phyloP scores from a whole-genome alignment of 2,888 invertebrate genomes.

The Lasioglossum calceatum region DNA sequence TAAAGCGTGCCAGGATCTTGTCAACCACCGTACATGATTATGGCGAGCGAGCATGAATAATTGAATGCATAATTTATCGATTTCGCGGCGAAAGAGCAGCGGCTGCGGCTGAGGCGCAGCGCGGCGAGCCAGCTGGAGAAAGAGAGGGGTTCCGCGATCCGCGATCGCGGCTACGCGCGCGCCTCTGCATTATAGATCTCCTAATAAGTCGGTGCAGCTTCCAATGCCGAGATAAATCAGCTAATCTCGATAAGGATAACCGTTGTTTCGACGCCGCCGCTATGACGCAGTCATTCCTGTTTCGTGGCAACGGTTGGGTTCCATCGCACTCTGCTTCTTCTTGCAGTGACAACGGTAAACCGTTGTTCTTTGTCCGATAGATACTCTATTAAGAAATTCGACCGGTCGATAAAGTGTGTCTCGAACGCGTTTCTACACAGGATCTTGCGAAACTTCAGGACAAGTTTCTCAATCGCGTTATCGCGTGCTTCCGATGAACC shows the following conservation, averaged over 20 bases:
- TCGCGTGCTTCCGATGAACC: constrained; percentile 43
- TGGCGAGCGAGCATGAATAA: constrained; percentile 80
- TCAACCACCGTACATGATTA: constrained; percentile 80
- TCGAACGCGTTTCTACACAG: constrained; percentile 38
- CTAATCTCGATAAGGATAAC: constrained; percentile 75
- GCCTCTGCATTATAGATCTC: constrained; percentile 60
- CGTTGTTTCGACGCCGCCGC: constrained; percentile 63
- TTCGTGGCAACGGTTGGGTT: neutral
- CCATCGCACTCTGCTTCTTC: neutral
- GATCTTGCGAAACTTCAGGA: constrained; percentile 37
- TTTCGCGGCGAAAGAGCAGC: constrained; percentile 69
- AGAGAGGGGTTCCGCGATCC: constrained; percentile 41
- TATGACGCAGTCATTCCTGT: constrained; percentile 44
- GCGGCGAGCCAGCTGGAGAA: neutral
- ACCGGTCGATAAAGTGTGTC: constrained; percentile 27
- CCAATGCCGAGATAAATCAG: constrained; percentile 74
- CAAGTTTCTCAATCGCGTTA: constrained; percentile 48
- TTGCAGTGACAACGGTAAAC: neutral
- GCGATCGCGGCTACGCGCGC: constrained; percentile 16
- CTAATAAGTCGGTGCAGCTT: constrained; percentile 73
- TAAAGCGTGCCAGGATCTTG: constrained; percentile 77
- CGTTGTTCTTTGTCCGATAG: neutral
- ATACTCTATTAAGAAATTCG: constrained; percentile 47
- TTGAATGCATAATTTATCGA: constrained; percentile 81
- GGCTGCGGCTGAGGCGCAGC: neutral